Conservation (phyloP, 2,797 vertebrate species). For the Gymnoscopelus microlampas region DNA sequence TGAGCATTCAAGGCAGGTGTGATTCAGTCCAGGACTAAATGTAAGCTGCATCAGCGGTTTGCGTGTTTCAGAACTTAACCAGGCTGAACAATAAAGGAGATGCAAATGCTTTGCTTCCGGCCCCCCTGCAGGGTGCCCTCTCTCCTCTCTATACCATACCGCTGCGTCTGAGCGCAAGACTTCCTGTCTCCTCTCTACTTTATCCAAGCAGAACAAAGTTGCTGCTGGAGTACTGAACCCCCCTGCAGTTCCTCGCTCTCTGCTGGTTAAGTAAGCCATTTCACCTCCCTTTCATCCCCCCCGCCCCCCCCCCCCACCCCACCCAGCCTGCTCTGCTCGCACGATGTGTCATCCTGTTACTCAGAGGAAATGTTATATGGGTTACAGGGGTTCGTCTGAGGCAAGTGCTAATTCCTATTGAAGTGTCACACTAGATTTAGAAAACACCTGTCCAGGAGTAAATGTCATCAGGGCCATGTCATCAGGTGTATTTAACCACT, state of each 20-base stretch:
- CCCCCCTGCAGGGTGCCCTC: conserved; percentile 11
- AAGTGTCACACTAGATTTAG: conserved; percentile 26
- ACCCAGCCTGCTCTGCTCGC: conserved; percentile 41
- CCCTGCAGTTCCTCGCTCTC: conserved; percentile 70
- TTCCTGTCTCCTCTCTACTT: conserved; percentile 61
- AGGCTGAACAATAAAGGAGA: conserved; percentile 23
- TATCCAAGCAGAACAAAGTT: conserved; percentile 73
- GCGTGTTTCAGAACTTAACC: conserved; percentile 30
- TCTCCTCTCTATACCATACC: conserved; percentile 30
- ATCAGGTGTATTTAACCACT: too few species aligned
- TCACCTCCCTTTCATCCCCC: conserved; percentile 72
- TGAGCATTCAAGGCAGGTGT: not conserved
- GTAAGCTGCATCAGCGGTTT: conserved; percentile 29
- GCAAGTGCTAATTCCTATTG: conserved; percentile 32
- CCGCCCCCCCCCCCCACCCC: too few species aligned
- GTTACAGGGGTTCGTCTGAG: conserved; percentile 46
- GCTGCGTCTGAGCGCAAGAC: conserved; percentile 40
- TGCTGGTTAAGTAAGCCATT: conserved; percentile 79
- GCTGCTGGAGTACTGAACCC: conserved; percentile 70
- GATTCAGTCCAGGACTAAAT: conserved; percentile 14
- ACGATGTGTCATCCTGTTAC: conserved; percentile 69
- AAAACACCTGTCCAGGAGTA: conserved; percentile 13
- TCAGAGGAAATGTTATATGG: conserved; percentile 33
- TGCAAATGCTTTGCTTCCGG: not conserved
- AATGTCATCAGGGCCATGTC: not conserved